Conservation (phyloP, 2,113 vertebrate species). For the Carassius gibelio region DNA sequence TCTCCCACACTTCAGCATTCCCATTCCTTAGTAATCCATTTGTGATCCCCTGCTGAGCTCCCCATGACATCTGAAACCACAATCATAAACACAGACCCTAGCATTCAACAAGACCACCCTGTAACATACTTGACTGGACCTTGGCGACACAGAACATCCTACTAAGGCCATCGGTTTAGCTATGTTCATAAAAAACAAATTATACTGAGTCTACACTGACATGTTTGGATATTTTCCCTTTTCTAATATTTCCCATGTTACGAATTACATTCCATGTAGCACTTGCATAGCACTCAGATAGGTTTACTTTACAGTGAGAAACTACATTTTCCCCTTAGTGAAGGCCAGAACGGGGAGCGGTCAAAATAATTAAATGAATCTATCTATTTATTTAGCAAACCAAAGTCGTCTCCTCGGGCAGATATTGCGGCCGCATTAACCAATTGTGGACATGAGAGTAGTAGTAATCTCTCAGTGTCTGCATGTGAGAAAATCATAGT, state of each 20-base stretch:
- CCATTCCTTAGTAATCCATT: slow-evolving; percentile 68
- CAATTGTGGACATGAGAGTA: neutral
- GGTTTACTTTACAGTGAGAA: slow-evolving; percentile 37
- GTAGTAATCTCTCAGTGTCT: neutral
- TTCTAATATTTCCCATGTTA: slow-evolving; percentile 17
- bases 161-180: neutral
- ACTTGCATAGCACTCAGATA: slow-evolving; percentile 32
- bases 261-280: slow-evolving; percentile 15
- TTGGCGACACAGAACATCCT: neutral
- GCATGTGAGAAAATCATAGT: slow-evolving; percentile 30
- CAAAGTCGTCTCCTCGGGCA: slow-evolving; percentile 8
- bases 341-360: slow-evolving; percentile 2
- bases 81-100: slow-evolving; percentile 69
- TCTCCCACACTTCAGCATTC: slow-evolving; percentile 58
- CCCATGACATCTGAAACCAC: slow-evolving; percentile 70
- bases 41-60: slow-evolving; percentile 66
- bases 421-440: slow-evolving; percentile 7
- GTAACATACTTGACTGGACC: slow-evolving; percentile 48
- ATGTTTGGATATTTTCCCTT: slow-evolving; percentile 5
- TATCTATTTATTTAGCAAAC: slow-evolving; percentile 45
- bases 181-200: slow-evolving; percentile 23
- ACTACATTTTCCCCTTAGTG: slow-evolving; percentile 35
- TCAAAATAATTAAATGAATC: slow-evolving; percentile 32
- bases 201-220: neutral
- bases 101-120: slow-evolving; percentile 67